Percentiles rank a stretch among this genome's conserved stretches.
These are phyloP conservation scores for Rhinella marina DNA, from an alignment of 2,797 vertebrate genomes.

Conservation along the genomic window DNA sequence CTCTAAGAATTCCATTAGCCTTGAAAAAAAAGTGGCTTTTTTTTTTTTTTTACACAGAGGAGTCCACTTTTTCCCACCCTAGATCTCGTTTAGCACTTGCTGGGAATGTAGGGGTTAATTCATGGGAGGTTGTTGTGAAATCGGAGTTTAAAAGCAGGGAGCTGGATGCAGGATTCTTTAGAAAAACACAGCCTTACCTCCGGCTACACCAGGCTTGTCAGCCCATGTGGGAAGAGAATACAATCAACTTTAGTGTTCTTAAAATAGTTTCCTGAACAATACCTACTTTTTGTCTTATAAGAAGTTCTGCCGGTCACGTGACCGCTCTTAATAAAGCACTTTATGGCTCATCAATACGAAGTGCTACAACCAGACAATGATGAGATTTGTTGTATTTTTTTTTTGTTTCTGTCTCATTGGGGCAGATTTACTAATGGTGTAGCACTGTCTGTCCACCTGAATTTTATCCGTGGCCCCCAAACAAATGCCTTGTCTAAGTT, in stretches of 20 bases:
- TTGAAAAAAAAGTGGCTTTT: neutral
- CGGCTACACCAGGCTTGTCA: constrained; percentile 62
- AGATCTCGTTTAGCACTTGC: neutral
- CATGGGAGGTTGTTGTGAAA: constrained; percentile 33
- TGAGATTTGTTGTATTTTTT: neutral
- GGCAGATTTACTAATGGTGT: too few relatives aligned
- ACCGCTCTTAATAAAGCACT: constrained; percentile 66
- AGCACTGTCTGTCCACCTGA: too few relatives aligned
- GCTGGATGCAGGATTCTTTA: constrained; percentile 63
- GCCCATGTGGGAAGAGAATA: constrained; percentile 65
- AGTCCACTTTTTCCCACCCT: neutral
- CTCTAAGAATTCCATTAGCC: neutral
- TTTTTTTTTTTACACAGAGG: neutral
- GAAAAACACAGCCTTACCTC: constrained; percentile 60
- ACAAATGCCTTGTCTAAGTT: neutral
- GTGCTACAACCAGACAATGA: constrained; percentile 2
- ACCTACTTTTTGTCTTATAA: constrained; percentile 62
- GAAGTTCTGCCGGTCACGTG: constrained; percentile 72
- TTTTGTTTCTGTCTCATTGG: neutral
- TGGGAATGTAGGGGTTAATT: constrained; percentile 12
- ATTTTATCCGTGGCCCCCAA: too few relatives aligned
- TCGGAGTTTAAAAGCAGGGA: constrained; percentile 56
- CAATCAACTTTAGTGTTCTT: constrained; percentile 65
- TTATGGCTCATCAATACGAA: constrained; percentile 66
- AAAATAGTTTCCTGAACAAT: constrained; percentile 67